Base-by-base conservation (phyloP, 1,140 invertebrate genomes). In the Bicyclus anynana region DNA sequence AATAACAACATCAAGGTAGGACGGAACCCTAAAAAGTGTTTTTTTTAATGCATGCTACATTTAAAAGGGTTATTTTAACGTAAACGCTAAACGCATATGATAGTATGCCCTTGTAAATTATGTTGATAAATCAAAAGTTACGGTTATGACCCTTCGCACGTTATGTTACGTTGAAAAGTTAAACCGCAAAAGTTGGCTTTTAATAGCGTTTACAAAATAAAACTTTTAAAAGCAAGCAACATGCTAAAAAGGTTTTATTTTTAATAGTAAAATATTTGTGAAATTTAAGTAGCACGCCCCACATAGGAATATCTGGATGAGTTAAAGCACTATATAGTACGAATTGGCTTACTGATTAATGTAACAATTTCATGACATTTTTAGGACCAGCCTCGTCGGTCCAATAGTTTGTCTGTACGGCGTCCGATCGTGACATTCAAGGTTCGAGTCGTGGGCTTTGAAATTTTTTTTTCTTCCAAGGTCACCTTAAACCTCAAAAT, bases 1-100 rank as follows among this genome's bases (percentile, higher is more conserved):
- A n/a, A n/a, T n/a, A n/a, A n/a, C n/a, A n/a, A n/a, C n/a, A n/a
- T n/a, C n/a, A n/a, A n/a, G n/a, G n/a, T 23, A 23, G 7, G 10
- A 33, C 29, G 29, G 29, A 33, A 33, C 29, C 10, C 29, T 33
- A 12, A 33, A 16, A 40, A 40, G n/a, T n/a, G n/a, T 12, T 16
- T 40, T 40, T 40, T 40, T 16, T 16, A 17, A 40, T 14, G 37
- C 16, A 40, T 17, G 13, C 1, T 17, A 40, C 37, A 16, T 40
- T 40, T 40, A 40, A 40, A 40, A 17, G 37, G 37, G 37, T 40
- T 40, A 40, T 40, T 40, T 40, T 40, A 17, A 40, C 13, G 13
- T 40, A 17, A 40, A 40, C 13, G 37, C 29, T 33, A 33, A 12
- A 12, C 10, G 10, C 1, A 33, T 33, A 12, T 33, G 27, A 33